phyloP scores from a whole-genome alignment of 35 echinoderm and acorn worm genomes.

The Stichopus chloronotus region DNA sequence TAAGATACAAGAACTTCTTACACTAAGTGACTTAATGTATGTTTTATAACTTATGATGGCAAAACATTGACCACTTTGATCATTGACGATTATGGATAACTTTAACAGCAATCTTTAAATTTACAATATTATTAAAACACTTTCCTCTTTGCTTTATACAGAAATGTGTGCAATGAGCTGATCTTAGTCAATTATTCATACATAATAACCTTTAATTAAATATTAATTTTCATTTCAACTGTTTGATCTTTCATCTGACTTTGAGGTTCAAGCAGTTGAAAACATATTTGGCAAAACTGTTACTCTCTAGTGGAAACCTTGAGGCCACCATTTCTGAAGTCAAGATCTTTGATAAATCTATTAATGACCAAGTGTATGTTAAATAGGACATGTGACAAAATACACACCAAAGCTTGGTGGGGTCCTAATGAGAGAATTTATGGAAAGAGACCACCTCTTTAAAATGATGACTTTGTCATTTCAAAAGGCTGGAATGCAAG shows the following conservation, averaged over 20 bases:
- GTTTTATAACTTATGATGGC: no score
- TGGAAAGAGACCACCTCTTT: not conserved
- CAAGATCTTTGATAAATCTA: not conserved
- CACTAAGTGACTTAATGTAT: no score
- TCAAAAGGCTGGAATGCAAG: not conserved
- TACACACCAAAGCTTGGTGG: not conserved
- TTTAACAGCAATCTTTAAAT: conserved; percentile 18
- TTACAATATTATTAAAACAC: conserved; percentile 13
- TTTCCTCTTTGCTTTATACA: not conserved
- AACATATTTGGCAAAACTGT: not conserved
- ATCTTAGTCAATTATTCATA: not conserved
- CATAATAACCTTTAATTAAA: conserved; percentile 2
- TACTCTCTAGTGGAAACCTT: not conserved
- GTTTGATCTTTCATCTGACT: no score
- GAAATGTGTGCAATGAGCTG: not conserved
- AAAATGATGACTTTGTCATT: not conserved
- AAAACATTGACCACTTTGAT: not conserved
- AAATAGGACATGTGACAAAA: not conserved
- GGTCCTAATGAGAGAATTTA: not conserved
- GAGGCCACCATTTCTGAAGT: not conserved
- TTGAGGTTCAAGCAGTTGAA: not conserved
- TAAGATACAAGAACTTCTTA: no score
- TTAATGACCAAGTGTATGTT: not conserved
- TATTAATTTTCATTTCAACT: not conserved
- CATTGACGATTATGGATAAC: not conserved